Base-by-base conservation (phyloP, 1,140 invertebrate species). In the Pachypeltis micranthus region DNA sequence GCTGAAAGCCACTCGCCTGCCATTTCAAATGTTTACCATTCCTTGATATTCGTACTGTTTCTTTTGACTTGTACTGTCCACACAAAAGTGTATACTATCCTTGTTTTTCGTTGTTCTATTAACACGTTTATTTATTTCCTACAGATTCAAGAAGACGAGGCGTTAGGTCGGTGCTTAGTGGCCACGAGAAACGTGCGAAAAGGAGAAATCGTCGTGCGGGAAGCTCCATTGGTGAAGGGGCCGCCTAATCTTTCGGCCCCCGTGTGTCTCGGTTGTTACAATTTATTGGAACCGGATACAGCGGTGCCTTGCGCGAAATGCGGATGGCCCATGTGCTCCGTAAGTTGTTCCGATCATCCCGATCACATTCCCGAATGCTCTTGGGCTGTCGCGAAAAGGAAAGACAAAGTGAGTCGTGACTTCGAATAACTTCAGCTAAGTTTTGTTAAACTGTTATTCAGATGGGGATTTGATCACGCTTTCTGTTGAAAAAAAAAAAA, bases 321-420 rank as follows among this genome's bases (percentile, higher is more conserved):
- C 65, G 85, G 85, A 1, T 90, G 87, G 86, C 86, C 85, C 0
- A 72, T 88, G 61, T 91, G 88, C 69, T 78, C 78, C 0, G 71
- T 76, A 29, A 72, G 76, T 26, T 88, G 85, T 68, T 76, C 80
- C 29, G 70, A 75, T 59, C 79, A 80, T 12, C 76, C 77, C 0
- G 77, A 78, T n/a, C 87, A 90, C 70, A 75, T 73, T 57, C 77
- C 80, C 0, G 87, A 90, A 71, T 90, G 87, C 69, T 70, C 79
- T 29, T 83, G 86, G 62, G 87, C 85, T 0, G 69, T 74, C 0
- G 63, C 65, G 4, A 68, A 73, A 34, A 69, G 67, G 24, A 67
- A 65, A 4, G 34, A 63, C 1, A 85, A 83, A 77, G 83, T 85
- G 29, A 60, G 29, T 23, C 29, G 21, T 57, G 7, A n/a, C n/a